These are phyloP conservation scores for Axinella damicornis DNA, from an alignment of 37 sponge, comb jelly and placozoan genomes.

Conservation along the genomic window DNA sequence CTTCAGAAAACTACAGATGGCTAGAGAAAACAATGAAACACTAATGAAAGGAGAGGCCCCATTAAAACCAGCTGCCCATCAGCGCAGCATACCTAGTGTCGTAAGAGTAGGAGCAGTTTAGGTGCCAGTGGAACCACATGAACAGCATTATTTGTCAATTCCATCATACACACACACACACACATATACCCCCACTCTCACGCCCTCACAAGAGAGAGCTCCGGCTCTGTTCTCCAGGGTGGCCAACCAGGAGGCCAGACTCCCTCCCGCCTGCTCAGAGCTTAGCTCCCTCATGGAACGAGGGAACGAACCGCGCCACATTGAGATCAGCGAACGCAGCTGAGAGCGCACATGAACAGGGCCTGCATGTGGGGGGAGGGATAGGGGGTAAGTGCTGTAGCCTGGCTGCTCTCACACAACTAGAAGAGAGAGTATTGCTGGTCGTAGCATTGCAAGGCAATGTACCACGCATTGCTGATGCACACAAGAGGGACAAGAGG, in stretches of 20 bases:
- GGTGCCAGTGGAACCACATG: no score
- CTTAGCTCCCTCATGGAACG: conserved; percentile 90
- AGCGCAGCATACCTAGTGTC: no score
- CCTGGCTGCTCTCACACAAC: no score
- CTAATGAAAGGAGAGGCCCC: no score
- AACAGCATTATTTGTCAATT: no score
- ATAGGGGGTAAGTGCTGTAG: background rate
- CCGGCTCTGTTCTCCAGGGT: conserved; percentile 85
- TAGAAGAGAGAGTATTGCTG: no score
- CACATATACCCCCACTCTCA: background rate
- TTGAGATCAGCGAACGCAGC: conserved; percentile 70
- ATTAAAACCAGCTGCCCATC: no score
- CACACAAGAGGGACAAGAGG: no score
- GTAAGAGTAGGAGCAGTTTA: no score
- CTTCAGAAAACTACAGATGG: conserved; percentile 79
- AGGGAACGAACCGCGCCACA: conserved; percentile 92
- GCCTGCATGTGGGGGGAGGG: conserved; percentile 44
- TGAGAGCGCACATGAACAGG: conserved; percentile 78
- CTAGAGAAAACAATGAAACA: conserved; percentile 29
- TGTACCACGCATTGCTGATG: no score
- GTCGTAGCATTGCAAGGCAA: background rate
- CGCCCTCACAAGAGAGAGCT: conserved; percentile 76
- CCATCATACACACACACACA: background rate
- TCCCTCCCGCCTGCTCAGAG: conserved; percentile 79
- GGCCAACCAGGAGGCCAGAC: conserved; percentile 58